These are phyloP conservation scores for Mustela lutreola DNA, from an alignment of 2,113 vertebrate genomes.

Conservation along the genomic window DNA sequence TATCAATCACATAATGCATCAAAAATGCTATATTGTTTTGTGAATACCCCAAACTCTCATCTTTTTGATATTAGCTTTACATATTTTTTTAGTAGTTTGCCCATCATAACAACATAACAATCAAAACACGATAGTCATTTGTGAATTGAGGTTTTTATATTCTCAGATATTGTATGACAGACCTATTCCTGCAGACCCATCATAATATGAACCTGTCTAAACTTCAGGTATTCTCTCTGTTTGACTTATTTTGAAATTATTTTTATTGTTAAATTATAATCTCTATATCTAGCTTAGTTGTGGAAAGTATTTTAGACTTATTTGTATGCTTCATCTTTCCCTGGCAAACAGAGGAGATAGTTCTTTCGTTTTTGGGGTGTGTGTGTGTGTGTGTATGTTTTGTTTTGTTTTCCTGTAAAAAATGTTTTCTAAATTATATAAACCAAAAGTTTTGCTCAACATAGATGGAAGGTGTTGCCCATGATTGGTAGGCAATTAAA, in stretches of 20 bases:
- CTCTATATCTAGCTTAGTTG: not conserved
- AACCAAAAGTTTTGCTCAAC: not conserved
- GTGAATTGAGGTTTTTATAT: not conserved
- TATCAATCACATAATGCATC: not conserved
- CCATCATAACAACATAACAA: not conserved
- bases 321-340: not conserved
- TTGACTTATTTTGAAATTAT: not conserved
- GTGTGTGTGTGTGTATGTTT: too few species aligned
- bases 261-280: not conserved
- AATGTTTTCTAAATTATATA: not conserved
- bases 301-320: not conserved
- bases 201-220: not conserved
- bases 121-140: not conserved
- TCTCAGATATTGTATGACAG: not conserved
- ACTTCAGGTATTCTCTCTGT: not conserved
- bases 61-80: not conserved
- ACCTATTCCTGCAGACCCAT: not conserved
- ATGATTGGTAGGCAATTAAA: not conserved
- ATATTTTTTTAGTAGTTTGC: not conserved
- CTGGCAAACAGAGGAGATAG: not conserved
- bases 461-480: not conserved
- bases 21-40: not conserved
- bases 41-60: not conserved
- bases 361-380: too few species aligned
- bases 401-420: not conserved